These are phyloP conservation scores for Ctenochaetus hawaiiensis DNA, from an alignment of 2,797 vertebrate genomes.

Conservation along the genomic window DNA sequence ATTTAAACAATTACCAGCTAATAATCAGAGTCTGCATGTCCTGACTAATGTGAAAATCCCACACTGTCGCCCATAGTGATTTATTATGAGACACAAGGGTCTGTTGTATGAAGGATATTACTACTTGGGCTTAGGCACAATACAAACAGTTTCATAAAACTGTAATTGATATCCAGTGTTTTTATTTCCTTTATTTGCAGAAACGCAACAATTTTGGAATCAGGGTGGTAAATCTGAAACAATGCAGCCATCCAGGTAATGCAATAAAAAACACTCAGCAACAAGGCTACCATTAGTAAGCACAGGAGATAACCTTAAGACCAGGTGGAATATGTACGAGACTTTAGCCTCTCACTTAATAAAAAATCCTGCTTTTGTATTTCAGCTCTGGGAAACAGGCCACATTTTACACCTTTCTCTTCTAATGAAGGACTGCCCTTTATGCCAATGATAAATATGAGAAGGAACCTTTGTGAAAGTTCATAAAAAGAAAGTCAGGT, in stretches of 20 bases:
- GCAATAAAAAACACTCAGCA: neutral
- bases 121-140: no score
- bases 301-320: neutral
- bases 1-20: neutral
- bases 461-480: no score
- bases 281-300: neutral
- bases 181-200: no score
- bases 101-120: no score
- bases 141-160: no score
- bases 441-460: no score
- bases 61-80: neutral
- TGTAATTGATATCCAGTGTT: no score
- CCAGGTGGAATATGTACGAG: neutral
- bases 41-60: neutral
- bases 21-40: neutral
- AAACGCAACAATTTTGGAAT: no score
- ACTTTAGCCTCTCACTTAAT: neutral
- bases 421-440: no score
- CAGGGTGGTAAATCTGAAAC: neutral
- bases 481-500: neutral
- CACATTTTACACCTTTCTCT: no score
- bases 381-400: neutral
- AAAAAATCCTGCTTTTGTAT: no score
- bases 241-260: neutral
- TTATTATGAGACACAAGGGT: no score